Evolutionary conservation across 2,888 invertebrate genomes (phyloP), one percentile per base, ranked within the genome.

Genomic region (Cantharis nigra): DNA sequence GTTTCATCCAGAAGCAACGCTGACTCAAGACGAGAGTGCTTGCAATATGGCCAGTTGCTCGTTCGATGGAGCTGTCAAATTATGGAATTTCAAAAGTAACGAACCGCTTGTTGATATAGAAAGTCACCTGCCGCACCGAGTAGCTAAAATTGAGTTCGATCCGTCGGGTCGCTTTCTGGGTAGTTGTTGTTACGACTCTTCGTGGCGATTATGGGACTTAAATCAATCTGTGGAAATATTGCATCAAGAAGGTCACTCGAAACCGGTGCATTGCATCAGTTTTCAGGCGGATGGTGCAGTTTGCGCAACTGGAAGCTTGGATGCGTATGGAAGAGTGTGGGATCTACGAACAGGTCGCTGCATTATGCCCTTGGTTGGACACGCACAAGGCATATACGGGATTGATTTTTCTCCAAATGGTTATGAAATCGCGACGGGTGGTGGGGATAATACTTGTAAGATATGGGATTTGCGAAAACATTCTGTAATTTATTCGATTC

Each of bases 341-440:
- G 99, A 99, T 88, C 90, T 99, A 70, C 91, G 99, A 72, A 98
- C 98, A 0, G 98, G 98, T 0, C 92, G 98, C 64, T 99, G 99
- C 86, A 94, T 99, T 70, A 98, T 99, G 98, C 98, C 99, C 88
- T 93, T 99, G 88, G 98, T 98, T 88, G 99, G 99, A 0, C 99
- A 99, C 88, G 90, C 98, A 70, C 97, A 97, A 77, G 92, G 96
- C 0, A 93, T 99, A 74, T 93, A 96, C 82, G 95, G 95, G 0
- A 93, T 94, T 2, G 96, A 96, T 88, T 98, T 98, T 90, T 94
- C 97, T 7, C 96, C 97, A 0, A 95, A 97, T 87, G 97, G 97
- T 84, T 95, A 91, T 84, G 95, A 96, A 82, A 91, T 97, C 80
- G 96, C 95, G 0, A 96, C 97, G 0, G 98, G 97, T 0, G 97